These are phyloP conservation scores for Lomographa bimaculata DNA, from an alignment of 2,888 invertebrate genomes.

Conservation along the genomic window DNA sequence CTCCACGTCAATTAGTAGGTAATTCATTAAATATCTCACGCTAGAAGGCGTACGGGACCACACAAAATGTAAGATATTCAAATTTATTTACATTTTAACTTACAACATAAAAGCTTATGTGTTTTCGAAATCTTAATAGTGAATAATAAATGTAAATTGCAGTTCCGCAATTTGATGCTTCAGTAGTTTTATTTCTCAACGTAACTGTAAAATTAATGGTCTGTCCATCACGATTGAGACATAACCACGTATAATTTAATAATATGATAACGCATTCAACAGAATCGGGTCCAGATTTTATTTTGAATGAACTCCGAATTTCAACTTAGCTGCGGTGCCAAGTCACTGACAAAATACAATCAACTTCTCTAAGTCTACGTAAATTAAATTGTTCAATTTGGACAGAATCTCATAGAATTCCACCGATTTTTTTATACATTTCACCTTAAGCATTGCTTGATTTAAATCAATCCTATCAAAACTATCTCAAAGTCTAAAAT, in stretches of 20 bases:
- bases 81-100: conserved; percentile 32
- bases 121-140: conserved; percentile 26
- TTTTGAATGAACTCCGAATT: no score
- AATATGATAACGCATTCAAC: no score
- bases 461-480: conserved; percentile 13
- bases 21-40: conserved; percentile 43
- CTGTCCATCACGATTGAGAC: conserved; percentile 10
- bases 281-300: no score
- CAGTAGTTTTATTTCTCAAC: conserved; percentile 20
- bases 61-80: conserved; percentile 37
- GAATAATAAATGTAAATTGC: conserved; percentile 20
- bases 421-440: no score
- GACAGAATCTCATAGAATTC: no score
- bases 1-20: conserved; percentile 61
- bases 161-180: conserved; percentile 24
- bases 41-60: conserved; percentile 35
- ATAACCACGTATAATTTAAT: conserved; percentile 1
- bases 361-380: no score
- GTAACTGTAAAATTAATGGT: conserved; percentile 9
- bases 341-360: no score
- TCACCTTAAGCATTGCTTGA: no score
- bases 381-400: no score
- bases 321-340: no score
- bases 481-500: conserved; percentile 6
- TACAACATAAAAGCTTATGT: conserved; percentile 29